Percentiles rank a stretch among this genome's conserved stretches.
Evolutionary conservation across 2,888 invertebrate genomes (phyloP).

Genomic region (Polia nebulosa): DNA sequence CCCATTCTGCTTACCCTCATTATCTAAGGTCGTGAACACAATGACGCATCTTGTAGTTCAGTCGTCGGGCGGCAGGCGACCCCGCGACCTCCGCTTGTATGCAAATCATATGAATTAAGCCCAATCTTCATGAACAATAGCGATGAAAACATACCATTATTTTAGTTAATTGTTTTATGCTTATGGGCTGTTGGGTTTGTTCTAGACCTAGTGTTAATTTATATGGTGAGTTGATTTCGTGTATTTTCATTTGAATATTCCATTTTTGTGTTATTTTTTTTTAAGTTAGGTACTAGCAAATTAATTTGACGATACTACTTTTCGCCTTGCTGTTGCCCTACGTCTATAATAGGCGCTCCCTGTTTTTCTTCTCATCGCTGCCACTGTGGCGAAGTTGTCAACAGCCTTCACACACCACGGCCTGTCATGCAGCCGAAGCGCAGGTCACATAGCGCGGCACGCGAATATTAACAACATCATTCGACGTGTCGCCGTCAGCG

Average conservation of each 20-base stretch:
- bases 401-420: no score
- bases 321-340: no score
- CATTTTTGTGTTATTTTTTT: not conserved
- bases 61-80: conserved; percentile 40
- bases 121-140: conserved; percentile 60
- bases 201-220: not conserved
- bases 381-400: no score
- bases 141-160: conserved; percentile 38
- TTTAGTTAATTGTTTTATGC: conserved; percentile 35
- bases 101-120: conserved; percentile 64
- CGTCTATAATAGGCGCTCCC: no score
- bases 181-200: not conserved
- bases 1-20: conserved; percentile 43
- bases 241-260: not conserved
- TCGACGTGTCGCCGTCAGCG: no score
- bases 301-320: no score
- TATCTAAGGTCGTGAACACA: conserved; percentile 50
- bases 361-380: no score
- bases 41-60: conserved; percentile 53
- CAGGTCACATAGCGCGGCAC: no score
- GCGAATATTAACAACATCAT: no score
- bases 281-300: no score
- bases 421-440: no score
- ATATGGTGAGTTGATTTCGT: not conserved
- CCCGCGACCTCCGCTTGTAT: conserved; percentile 64